Evolutionary conservation across 2,113 vertebrate species (phyloP).

Genomic region (Neoarius graeffei): DNA sequence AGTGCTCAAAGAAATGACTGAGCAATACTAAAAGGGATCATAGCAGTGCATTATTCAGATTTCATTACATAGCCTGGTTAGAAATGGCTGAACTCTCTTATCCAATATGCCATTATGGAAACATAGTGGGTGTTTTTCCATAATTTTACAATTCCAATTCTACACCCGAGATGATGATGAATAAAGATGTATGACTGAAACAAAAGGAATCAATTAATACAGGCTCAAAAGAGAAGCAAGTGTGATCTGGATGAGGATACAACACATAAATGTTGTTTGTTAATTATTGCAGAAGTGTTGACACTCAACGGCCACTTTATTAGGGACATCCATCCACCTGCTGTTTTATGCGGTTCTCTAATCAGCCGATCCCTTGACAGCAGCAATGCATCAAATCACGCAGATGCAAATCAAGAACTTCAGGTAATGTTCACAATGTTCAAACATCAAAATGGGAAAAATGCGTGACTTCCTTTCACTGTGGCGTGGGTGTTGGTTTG

Average conservation of each 20-base stretch:
- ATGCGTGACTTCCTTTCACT: no score
- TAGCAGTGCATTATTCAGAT: background rate
- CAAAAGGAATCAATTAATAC: background rate
- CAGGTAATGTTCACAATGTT: no score
- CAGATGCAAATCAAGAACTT: no score
- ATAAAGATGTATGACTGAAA: background rate
- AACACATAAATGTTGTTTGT: background rate
- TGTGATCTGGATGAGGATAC: background rate
- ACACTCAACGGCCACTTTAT: no score
- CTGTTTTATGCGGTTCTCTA: no score
- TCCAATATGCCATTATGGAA: background rate
- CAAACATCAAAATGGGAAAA: no score
- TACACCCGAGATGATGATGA: background rate
- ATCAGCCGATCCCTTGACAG: no score
- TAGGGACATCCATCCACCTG: no score
- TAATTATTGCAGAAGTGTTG: background rate
- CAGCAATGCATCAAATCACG: no score
- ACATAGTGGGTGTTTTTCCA: background rate
- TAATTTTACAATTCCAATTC: background rate
- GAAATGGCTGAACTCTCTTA: background rate
- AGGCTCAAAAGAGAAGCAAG: background rate
- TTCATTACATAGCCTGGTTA: background rate
- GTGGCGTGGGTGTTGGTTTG: no score
- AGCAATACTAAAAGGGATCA: background rate
- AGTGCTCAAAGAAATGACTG: background rate